phyloP scores from a whole-genome alignment of 1,140 invertebrate genomes.

The Neodiprion pinetum region DNA sequence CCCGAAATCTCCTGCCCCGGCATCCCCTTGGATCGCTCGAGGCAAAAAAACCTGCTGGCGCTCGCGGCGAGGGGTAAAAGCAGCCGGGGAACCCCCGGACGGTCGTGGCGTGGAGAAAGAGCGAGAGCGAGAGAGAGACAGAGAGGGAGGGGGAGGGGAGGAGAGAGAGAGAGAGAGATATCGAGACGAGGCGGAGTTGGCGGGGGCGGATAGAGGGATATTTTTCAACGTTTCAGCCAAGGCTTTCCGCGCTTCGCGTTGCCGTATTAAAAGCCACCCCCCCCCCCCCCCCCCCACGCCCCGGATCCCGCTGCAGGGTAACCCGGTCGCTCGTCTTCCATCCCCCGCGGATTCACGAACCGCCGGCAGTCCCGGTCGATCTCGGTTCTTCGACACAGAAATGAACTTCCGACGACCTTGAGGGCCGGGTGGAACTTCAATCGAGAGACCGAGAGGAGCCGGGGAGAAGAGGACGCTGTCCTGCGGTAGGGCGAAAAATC shows the following conservation, averaged over 20 bases:
- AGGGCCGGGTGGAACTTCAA: neutral
- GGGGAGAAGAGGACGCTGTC: neutral
- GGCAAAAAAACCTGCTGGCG: neutral
- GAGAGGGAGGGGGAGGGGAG: neutral
- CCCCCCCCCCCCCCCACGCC: too few species aligned
- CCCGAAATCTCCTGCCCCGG: conserved; percentile 8
- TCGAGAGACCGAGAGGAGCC: neutral
- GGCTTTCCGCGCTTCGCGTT: conserved; percentile 3
- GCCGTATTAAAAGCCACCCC: conserved; percentile 3
- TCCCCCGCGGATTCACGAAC: neutral
- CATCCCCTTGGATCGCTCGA: neutral
- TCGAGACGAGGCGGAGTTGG: neutral
- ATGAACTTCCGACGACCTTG: neutral
- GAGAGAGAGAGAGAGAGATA: neutral
- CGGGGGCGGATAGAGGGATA: conserved; percentile 3
- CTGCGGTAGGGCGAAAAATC: neutral
- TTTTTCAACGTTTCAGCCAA: conserved; percentile 2
- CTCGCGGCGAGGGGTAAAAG: neutral
- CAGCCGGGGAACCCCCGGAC: conserved; percentile 9
- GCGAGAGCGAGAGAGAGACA: neutral
- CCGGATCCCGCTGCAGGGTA: neutral
- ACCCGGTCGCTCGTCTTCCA: neutral
- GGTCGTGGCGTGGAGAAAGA: conserved; percentile 20
- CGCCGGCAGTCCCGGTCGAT: neutral
- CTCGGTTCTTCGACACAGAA: neutral